These are phyloP conservation scores for Brachyalestes nurse DNA, from an alignment of 2,797 vertebrate species.

Conservation along the genomic window DNA sequence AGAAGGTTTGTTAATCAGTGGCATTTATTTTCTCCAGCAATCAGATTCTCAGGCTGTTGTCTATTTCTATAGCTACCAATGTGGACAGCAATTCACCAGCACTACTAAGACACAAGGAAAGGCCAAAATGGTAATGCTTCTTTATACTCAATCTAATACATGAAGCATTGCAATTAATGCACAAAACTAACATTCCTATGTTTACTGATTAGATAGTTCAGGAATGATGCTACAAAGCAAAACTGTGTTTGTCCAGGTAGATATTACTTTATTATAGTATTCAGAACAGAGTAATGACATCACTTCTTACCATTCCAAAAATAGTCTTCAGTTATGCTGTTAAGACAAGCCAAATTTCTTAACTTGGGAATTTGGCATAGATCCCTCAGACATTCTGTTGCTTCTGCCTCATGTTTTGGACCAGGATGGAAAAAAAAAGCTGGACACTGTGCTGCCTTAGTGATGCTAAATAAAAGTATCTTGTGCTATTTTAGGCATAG, in stretches of 20 bases:
- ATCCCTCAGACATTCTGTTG: conserved; percentile 78
- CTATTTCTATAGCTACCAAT: not conserved
- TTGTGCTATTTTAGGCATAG: conserved; percentile 69
- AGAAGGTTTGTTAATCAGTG: not conserved
- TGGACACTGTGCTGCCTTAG: conserved; percentile 65
- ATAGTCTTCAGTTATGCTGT: conserved; percentile 59
- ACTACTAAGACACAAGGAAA: not conserved
- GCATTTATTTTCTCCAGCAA: not conserved
- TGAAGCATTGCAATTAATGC: no score
- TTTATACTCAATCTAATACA: no score
- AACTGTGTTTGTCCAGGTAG: not conserved
- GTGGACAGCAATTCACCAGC: not conserved
- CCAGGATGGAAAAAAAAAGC: conserved; percentile 49
- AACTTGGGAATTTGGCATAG: conserved; percentile 78
- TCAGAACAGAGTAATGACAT: conserved; percentile 46
- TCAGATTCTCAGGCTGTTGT: not conserved
- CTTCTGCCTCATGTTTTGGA: conserved; percentile 80
- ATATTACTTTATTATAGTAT: conserved; percentile 31
- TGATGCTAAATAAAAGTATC: conserved; percentile 72
- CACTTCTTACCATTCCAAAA: conserved; percentile 43
- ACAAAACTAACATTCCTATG: no score
- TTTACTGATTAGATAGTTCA: no score
- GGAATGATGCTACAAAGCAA: no score
- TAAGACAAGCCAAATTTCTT: conserved; percentile 66
- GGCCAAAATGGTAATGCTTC: not conserved